phyloP scores from a whole-genome alignment of 2,113 vertebrate genomes.

The Heterotis niloticus region DNA sequence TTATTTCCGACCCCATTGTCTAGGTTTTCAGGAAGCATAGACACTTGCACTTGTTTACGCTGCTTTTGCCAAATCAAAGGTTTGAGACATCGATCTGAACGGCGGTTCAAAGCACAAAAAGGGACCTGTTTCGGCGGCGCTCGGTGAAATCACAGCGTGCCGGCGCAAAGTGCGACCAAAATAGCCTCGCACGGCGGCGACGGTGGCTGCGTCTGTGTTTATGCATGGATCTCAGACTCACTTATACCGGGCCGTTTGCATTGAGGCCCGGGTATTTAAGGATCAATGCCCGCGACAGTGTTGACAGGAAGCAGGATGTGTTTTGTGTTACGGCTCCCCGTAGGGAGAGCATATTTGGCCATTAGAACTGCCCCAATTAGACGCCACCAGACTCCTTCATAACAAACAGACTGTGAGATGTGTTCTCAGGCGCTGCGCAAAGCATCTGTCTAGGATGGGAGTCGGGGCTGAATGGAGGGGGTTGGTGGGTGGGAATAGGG shows the following conservation, averaged over 20 bases:
- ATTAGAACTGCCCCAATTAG: slow-evolving; percentile 12
- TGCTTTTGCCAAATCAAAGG: background rate
- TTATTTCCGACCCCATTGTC: background rate
- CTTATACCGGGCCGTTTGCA: background rate
- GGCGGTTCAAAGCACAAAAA: background rate
- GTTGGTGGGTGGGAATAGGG: background rate
- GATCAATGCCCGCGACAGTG: background rate
- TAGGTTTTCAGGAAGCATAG: background rate
- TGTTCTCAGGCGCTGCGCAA: background rate
- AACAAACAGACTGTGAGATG: background rate
- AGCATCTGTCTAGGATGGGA: background rate
- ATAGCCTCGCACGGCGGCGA: background rate
- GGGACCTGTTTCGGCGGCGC: background rate
- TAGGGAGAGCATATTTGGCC: slow-evolving; percentile 6
- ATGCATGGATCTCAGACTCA: background rate
- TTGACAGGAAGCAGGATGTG: slow-evolving; percentile 13
- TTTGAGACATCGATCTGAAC: background rate
- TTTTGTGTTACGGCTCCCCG: slow-evolving; percentile 3
- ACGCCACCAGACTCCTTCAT: background rate
- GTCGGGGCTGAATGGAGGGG: no score
- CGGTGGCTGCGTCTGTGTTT: background rate
- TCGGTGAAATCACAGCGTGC: background rate
- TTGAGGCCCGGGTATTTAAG: background rate
- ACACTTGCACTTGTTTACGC: background rate
- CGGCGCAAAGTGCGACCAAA: background rate